These are phyloP conservation scores for Tolmerus cingulatus DNA, from an alignment of 2,888 invertebrate genomes.

Conservation along the genomic window DNA sequence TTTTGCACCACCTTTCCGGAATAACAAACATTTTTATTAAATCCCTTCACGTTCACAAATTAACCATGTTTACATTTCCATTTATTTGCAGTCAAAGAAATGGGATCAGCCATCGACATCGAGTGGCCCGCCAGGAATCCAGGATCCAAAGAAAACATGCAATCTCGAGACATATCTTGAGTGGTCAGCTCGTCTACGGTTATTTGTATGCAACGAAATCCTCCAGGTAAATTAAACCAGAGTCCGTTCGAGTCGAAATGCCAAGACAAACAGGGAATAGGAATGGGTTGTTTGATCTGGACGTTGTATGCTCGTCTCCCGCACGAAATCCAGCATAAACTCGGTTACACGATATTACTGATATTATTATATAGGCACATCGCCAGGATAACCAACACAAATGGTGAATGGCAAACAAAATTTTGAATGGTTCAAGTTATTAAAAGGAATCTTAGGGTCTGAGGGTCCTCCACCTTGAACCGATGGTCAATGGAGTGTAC, in stretches of 20 bases:
- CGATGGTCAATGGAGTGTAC: neutral
- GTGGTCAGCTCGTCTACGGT: conserved; percentile 62
- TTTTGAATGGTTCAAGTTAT: neutral
- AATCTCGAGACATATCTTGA: conserved; percentile 63
- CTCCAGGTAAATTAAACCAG: conserved; percentile 58
- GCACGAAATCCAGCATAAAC: neutral
- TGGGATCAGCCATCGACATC: conserved; percentile 60
- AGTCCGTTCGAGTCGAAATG: neutral
- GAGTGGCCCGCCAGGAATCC: conserved; percentile 57
- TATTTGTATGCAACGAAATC: conserved; percentile 63
- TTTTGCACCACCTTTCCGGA: neutral
- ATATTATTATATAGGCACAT: neutral
- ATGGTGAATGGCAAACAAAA: neutral
- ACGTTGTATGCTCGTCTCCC: neutral
- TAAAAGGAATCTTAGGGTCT: neutral
- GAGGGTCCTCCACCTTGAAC: neutral
- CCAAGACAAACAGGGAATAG: conserved; percentile 5
- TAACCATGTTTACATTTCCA: conserved; percentile 49
- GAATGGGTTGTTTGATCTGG: conserved; percentile 7
- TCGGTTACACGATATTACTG: neutral
- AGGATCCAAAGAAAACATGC: conserved; percentile 63
- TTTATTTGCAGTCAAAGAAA: conserved; percentile 51
- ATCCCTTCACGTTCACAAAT: conserved; percentile 45
- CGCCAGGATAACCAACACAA: neutral
- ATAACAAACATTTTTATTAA: conserved; percentile 29